Evolutionary conservation across 2,797 vertebrate genomes (phyloP).

Genomic region (Thunnus albacares): DNA sequence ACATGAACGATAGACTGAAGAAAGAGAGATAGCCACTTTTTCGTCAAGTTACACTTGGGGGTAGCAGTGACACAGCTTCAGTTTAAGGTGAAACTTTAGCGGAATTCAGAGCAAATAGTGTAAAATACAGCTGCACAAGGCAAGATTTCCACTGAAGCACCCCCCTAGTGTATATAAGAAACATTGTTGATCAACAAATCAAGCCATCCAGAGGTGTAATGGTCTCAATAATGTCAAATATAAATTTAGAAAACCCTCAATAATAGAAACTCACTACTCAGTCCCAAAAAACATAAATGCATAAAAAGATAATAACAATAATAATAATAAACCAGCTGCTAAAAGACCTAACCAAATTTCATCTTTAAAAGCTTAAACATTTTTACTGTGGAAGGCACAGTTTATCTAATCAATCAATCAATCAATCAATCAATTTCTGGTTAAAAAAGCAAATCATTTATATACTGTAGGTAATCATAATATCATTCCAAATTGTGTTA

Average conservation of each 20-base stretch:
- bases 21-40: constrained; percentile 46
- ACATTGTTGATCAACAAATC: constrained; percentile 31
- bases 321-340: background rate
- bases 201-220: constrained; percentile 35
- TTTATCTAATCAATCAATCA: too few species aligned
- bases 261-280: background rate
- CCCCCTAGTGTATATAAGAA: constrained; percentile 11
- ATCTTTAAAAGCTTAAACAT: background rate
- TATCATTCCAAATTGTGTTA: background rate
- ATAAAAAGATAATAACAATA: too few species aligned
- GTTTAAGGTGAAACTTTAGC: constrained; percentile 1
- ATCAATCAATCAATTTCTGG: too few species aligned
- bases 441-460: background rate
- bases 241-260: constrained; percentile 1
- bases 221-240: constrained; percentile 23
- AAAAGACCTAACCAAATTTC: background rate
- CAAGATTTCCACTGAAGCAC: constrained; percentile 10
- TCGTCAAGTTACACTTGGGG: constrained; percentile 42
- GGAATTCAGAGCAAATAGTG: constrained; percentile 16
- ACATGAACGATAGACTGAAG: constrained; percentile 92
- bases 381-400: background rate
- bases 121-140: constrained; percentile 19
- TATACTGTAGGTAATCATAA: background rate
- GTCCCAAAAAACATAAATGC: background rate
- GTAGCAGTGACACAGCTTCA: constrained; percentile 10